Conservation (phyloP, 2,797 vertebrate genomes). For the Enteromius trimaculatus region DNA sequence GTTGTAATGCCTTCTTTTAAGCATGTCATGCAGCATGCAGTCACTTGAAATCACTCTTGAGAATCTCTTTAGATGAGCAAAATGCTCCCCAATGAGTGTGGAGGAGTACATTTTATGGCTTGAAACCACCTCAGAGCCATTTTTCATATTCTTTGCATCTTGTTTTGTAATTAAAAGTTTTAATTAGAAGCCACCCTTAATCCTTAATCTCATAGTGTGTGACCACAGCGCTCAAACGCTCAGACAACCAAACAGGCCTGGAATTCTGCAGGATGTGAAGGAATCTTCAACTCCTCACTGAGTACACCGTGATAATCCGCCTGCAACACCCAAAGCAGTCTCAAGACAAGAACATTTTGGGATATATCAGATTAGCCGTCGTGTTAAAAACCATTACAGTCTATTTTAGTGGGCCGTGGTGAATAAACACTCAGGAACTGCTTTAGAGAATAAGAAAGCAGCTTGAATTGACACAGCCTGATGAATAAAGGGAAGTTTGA, state of each 20-base stretch:
- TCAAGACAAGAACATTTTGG: neutral
- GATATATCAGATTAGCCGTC: constrained; percentile 10
- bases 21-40: neutral
- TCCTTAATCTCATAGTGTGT: constrained; percentile 63
- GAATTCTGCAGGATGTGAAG: constrained; percentile 22
- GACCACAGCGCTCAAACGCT: constrained; percentile 53
- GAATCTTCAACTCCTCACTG: constrained; percentile 29
- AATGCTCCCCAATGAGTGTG: constrained; percentile 11
- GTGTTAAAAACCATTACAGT: neutral
- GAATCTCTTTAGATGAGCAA: constrained; percentile 12
- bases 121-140: constrained; percentile 47
- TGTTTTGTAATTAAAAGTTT: constrained; percentile 67
- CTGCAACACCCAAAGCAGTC: neutral
- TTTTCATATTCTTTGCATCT: constrained; percentile 27
- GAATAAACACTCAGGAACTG: constrained; percentile 5
- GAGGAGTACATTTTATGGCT: constrained; percentile 47
- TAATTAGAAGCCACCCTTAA: constrained; percentile 66
- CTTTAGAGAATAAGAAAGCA: constrained; percentile 25
- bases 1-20: neutral
- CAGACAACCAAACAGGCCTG: neutral
- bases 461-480: constrained; percentile 45
- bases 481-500: constrained; percentile 64
- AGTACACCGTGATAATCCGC: constrained; percentile 2
- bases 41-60: neutral
- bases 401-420: neutral